These are phyloP conservation scores for Chrysodeixis includens DNA, from an alignment of 2,888 invertebrate genomes.

Conservation along the genomic window DNA sequence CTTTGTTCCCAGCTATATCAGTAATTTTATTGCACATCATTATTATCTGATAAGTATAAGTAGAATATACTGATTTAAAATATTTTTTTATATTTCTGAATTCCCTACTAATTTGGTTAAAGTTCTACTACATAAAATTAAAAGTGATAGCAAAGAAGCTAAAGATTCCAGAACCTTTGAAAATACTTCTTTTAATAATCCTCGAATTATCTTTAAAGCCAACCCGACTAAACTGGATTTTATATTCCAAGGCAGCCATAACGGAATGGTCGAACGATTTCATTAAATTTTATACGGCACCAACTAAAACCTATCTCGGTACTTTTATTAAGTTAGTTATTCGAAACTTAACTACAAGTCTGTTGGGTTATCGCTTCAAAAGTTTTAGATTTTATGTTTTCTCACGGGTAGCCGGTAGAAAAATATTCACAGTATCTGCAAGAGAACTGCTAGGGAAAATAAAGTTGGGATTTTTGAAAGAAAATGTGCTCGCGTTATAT, in stretches of 20 bases:
- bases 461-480: constrained; percentile 47
- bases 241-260: constrained; percentile 29
- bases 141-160: constrained; percentile 8
- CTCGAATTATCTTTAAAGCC: constrained; percentile 37
- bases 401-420: constrained; percentile 36
- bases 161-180: constrained; percentile 1
- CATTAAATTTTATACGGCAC: constrained; percentile 47
- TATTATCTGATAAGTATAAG: neutral
- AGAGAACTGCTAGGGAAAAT: constrained; percentile 31
- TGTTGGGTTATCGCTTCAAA: constrained; percentile 51
- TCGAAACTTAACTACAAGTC: constrained; percentile 48
- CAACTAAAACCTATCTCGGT: constrained; percentile 49
- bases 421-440: constrained; percentile 46
- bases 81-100: neutral
- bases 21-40: constrained; percentile 1
- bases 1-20: neutral
- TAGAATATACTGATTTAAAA: neutral
- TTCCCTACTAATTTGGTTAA: neutral
- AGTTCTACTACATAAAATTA: neutral
- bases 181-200: constrained; percentile 35
- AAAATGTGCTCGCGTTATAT: constrained; percentile 23
- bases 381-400: constrained; percentile 55
- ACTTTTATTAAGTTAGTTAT: constrained; percentile 56
- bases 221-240: constrained; percentile 27
- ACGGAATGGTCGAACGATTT: constrained; percentile 31